Evolutionary conservation across 2,888 invertebrate species (phyloP).

Genomic region (Serrognathus titanus): DNA sequence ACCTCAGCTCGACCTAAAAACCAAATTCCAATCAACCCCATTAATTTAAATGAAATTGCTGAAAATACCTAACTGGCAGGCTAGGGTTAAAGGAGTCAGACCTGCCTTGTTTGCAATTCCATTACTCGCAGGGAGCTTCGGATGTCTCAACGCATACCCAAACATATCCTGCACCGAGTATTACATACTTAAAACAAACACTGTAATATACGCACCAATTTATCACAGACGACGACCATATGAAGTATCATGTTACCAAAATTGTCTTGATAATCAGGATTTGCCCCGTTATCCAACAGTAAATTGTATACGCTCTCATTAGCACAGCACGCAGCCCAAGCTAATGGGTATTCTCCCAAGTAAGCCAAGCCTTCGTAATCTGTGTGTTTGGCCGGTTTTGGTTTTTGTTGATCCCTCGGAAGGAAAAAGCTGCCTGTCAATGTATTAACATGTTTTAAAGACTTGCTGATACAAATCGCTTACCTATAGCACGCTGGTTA

Average conservation of each 20-base stretch:
- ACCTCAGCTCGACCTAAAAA: slow-evolving; percentile 78
- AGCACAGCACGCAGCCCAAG: slow-evolving; percentile 97
- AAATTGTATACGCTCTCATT: slow-evolving; percentile 97
- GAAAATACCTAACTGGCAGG: slow-evolving; percentile 77
- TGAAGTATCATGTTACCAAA: slow-evolving; percentile 99
- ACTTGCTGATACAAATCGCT: neutral
- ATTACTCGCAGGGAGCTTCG: slow-evolving; percentile 87
- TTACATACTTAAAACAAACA: neutral
- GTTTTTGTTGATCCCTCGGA: slow-evolving; percentile 88
- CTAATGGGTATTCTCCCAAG: slow-evolving; percentile 93
- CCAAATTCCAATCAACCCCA: no score
- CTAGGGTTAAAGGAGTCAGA: slow-evolving; percentile 91
- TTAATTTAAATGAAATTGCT: neutral
- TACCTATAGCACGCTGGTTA: slow-evolving; percentile 88
- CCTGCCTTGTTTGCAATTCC: slow-evolving; percentile 86
- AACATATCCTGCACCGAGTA: slow-evolving; percentile 82
- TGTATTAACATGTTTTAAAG: neutral
- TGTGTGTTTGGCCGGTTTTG: slow-evolving; percentile 73
- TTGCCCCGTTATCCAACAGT: slow-evolving; percentile 84
- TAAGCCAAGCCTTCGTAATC: slow-evolving; percentile 97
- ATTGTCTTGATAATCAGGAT: slow-evolving; percentile 93
- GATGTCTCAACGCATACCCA: slow-evolving; percentile 94
- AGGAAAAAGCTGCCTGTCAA: slow-evolving; percentile 81
- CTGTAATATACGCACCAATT: slow-evolving; percentile 64
- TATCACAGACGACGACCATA: slow-evolving; percentile 98